Evolutionary conservation across 2,113 vertebrate species (phyloP), one percentile per base, ranked within the genome.

Genomic region (Balaeniceps rex): DNA sequence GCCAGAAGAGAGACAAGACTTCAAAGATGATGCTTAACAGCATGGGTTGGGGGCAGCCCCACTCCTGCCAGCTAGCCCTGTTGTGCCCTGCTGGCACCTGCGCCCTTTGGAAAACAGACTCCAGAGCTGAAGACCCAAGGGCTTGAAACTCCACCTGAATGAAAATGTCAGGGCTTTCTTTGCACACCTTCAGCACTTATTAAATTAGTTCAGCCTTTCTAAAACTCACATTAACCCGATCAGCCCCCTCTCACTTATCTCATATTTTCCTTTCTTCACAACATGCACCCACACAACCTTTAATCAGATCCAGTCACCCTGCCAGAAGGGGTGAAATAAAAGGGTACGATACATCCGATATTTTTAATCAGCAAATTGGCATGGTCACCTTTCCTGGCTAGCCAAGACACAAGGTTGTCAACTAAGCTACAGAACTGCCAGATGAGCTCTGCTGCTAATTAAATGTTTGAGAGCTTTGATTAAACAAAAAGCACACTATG

Each of bases 331-430:
- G 14, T 25, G 64, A 95, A 95, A 85, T 46, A 79, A 61, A 72
- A 66, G 40, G 28, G 24, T 33, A 81, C 84, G 36, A 51, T 28
- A 90, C 14, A 51, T 7, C 58, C 1, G 0, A 58, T 85, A 63
- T 23, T 36, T 85, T 72, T 79, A 80, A 95, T 91, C 61, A 44
- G 84, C 66, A 86, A 94, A 83, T 52, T 74, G 46, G 49, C 54
- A 34, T 0, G 33, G 26, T 57, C 74, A 87, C 77, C 66, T 86
- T 77, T 58, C 49, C 54, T 17, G 34, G 49, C 23, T 42, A 74
- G 81, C 70, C 77, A 83, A 69, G 36, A 58, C 9, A 24, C n/a
- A 47, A 47, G 51, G 26, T 7, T 80, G 70, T 31, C 81, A 89
- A 0, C 46, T 57, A 44, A 51, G 70, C 25, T 18, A 24, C 25